Evolutionary conservation across 2,797 vertebrate species (phyloP), one percentile per base, ranked within the genome.

Genomic region (Phoeniculus purpureus): DNA sequence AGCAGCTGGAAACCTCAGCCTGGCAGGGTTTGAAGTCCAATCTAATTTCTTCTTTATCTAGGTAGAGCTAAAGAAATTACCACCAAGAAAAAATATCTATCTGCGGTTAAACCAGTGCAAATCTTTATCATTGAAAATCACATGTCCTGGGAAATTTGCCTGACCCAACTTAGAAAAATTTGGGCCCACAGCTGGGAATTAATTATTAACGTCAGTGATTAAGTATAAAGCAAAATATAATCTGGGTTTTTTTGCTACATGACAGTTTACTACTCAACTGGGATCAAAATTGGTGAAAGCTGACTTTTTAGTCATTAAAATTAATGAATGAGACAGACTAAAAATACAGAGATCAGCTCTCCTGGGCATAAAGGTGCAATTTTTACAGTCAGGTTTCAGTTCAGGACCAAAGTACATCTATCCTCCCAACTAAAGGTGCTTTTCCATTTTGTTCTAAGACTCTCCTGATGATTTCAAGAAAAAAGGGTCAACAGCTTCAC

Each of bases 381-480:
- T 86, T 89, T 48, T 51, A 37, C 25, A 79, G 71, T 54, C 67
- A 61, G 27, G 5, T 64, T 90, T 86, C 66, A 51, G 48, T 51
- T 94, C 51, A 68, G 65, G 93, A 85, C 15, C 54, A 76, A 94
- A 94, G 27, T n/a, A 75, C 31, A 23, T 81, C 70, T 81, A 79
- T 60, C 32, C 20, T 60, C 47, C 70, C 48, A 74, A 51, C 10
- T 59, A 34, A 81, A 68, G 9, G 19, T 51, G 74, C 10, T 10
- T 61, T 90, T 90, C 31, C 9, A 29, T 50, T 59, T 75, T 87
- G 77, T 34, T 15, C 29, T 65, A 67, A 67, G n/a, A 51, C 6
- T 51, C 31, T 74, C 23, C 22, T 58, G 32, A 86, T 10, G 78
- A 78, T 87, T 87, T 51, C 55, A 68, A 81, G 37, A 31, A 62